phyloP scores from a whole-genome alignment of 2,888 invertebrate species.

The Mystacides longicornis region DNA sequence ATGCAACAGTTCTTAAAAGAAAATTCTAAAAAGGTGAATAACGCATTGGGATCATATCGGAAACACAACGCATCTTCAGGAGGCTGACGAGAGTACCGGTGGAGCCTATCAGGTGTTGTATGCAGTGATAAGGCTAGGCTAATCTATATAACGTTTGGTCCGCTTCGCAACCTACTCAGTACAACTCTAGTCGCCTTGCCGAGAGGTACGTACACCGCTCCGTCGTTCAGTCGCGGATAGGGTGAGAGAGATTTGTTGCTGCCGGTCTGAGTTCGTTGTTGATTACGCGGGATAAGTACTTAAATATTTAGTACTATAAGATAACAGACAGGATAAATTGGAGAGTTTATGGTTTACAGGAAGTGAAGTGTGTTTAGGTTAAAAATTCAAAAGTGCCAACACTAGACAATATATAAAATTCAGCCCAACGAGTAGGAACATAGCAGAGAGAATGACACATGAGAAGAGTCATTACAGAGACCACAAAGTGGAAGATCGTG shows the following conservation, averaged over 20 bases:
- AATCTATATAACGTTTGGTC: constrained; percentile 6
- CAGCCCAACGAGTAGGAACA: too few relatives aligned
- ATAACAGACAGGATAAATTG: neutral
- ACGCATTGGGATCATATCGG: neutral
- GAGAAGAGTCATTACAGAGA: too few relatives aligned
- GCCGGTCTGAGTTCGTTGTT: too few relatives aligned
- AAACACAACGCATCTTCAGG: neutral
- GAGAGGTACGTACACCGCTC: constrained; percentile 44
- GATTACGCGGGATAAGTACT: too few relatives aligned
- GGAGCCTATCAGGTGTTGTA: neutral
- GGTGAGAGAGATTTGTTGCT: constrained; percentile 41
- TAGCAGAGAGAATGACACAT: too few relatives aligned
- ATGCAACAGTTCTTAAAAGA: too few relatives aligned
- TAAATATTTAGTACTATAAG: too few relatives aligned
- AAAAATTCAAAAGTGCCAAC: constrained; percentile 1
- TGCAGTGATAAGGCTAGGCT: neutral
- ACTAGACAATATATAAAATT: too few relatives aligned
- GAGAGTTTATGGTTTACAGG: too few relatives aligned
- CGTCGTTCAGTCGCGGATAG: constrained; percentile 45
- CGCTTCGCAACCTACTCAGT: constrained; percentile 35
- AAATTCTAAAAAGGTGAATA: neutral
- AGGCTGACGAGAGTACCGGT: too few relatives aligned
- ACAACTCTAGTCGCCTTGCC: constrained; percentile 54
- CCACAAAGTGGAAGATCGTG: too few relatives aligned
- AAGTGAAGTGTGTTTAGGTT: neutral